A percentile compares a stretch with the other conserved stretches of the same genome.
Evolutionary conservation across 2,888 invertebrate species (phyloP).

Genomic region (Clistopyga incitator): DNA sequence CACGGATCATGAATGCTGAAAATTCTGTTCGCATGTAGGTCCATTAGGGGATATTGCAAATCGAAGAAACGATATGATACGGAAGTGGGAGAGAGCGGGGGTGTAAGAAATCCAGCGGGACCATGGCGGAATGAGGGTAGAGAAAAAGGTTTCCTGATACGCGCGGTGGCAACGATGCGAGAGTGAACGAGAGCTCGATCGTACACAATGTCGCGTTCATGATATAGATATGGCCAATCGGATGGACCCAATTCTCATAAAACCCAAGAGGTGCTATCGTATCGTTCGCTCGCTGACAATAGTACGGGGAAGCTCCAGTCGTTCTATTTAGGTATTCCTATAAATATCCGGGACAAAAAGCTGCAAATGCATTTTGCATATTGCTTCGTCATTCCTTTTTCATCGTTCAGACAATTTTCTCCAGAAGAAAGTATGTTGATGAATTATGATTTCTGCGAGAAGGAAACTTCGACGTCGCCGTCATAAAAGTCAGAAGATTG

Average conservation of each 20-base stretch:
- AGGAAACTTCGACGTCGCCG: neutral
- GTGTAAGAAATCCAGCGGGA: constrained; percentile 8
- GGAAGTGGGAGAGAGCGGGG: constrained; percentile 8
- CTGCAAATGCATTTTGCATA: constrained; percentile 5
- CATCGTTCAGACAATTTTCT: constrained; percentile 2
- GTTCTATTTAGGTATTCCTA: constrained; percentile 10
- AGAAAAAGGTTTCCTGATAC: constrained; percentile 43
- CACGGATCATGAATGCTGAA: neutral
- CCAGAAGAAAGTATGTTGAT: neutral
- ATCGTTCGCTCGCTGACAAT: constrained; percentile 50
- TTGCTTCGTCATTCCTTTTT: neutral
- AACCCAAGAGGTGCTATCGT: constrained; percentile 57
- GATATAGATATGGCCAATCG: constrained; percentile 66
- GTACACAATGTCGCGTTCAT: constrained; percentile 57
- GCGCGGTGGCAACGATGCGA: constrained; percentile 3
- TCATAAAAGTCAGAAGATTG: neutral
- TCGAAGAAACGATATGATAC: constrained; percentile 23
- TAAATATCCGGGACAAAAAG: constrained; percentile 14
- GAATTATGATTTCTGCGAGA: neutral
- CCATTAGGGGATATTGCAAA: constrained; percentile 34
- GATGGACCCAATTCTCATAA: constrained; percentile 69
- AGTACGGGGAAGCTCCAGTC: constrained; percentile 3
- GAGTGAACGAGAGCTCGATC: constrained; percentile 42
- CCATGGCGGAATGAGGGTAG: constrained; percentile 11
- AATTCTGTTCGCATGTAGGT: constrained; percentile 1